Conservation (phyloP, 2,797 vertebrate species). For the Lithobates sylvaticus region DNA sequence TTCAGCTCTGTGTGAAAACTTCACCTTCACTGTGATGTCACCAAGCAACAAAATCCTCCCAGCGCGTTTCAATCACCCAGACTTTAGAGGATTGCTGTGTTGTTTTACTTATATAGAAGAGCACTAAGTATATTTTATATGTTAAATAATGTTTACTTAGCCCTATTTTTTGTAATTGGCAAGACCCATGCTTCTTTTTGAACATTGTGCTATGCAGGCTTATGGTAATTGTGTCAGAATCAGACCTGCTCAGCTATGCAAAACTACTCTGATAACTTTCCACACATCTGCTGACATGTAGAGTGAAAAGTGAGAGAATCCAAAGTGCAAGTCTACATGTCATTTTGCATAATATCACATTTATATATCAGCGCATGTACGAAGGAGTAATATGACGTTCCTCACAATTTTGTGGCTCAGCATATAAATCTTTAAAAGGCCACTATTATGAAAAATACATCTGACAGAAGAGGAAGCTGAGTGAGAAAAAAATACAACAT, state of each 20-base stretch:
- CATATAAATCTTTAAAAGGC: background rate
- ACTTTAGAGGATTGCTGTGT: too few relatives aligned
- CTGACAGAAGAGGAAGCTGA: background rate
- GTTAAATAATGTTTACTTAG: background rate
- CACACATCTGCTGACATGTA: background rate
- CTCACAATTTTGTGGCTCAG: background rate
- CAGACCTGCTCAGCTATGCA: conserved; percentile 5
- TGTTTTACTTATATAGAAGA: too few relatives aligned
- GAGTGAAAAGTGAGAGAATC: background rate
- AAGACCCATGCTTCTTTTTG: background rate
- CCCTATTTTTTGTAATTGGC: background rate
- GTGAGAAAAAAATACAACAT: background rate
- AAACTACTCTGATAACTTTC: background rate
- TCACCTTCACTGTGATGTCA: too few relatives aligned
- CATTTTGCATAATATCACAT: conserved; percentile 3
- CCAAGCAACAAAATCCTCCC: too few relatives aligned
- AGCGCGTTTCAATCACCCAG: too few relatives aligned
- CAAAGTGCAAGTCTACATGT: background rate
- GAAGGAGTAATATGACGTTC: background rate
- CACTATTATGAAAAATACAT: background rate
- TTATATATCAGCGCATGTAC: background rate
- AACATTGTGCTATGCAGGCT: background rate
- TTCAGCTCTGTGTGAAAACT: too few relatives aligned
- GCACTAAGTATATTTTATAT: too few relatives aligned
- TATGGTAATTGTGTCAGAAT: background rate